These are phyloP conservation scores for Aphodius granarius DNA, from an alignment of 2,888 invertebrate genomes.

Conservation along the genomic window DNA sequence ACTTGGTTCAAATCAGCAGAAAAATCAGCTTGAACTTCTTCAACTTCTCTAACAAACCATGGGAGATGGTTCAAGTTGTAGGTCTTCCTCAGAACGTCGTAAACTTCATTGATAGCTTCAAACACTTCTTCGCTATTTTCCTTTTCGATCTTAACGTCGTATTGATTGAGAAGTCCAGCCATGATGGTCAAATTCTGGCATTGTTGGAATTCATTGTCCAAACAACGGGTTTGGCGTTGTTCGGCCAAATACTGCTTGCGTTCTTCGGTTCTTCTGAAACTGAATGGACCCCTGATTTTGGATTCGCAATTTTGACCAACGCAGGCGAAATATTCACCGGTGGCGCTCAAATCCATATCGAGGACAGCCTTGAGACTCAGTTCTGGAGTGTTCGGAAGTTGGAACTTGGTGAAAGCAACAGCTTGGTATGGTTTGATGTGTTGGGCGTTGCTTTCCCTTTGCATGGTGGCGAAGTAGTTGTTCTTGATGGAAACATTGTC, in stretches of 20 bases:
- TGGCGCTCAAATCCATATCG: neutral
- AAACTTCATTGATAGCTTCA: neutral
- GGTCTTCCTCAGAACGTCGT: neutral
- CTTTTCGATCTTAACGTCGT: slow-evolving; percentile 56
- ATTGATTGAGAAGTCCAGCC: slow-evolving; percentile 59
- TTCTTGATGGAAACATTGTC: slow-evolving; percentile 61
- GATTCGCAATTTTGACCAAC: neutral
- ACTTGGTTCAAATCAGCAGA: neutral
- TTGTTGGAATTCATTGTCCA: neutral
- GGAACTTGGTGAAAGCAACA: slow-evolving; percentile 54
- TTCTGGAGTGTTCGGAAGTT: slow-evolving; percentile 54
- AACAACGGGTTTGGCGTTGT: neutral
- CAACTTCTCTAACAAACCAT: neutral
- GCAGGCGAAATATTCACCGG: neutral
- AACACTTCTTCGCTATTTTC: slow-evolving; percentile 50
- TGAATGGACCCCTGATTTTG: neutral
- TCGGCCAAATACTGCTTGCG: neutral
- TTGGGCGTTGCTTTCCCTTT: slow-evolving; percentile 49
- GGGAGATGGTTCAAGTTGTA: neutral
- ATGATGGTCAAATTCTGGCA: slow-evolving; percentile 61
- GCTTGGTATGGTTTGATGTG: slow-evolving; percentile 53
- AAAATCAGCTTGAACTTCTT: neutral
- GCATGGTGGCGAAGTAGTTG: slow-evolving; percentile 53
- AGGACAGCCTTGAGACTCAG: neutral
- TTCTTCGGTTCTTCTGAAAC: neutral